Base-by-base conservation (phyloP, 2,888 invertebrate species). In the Taphrorychus bicolor region DNA sequence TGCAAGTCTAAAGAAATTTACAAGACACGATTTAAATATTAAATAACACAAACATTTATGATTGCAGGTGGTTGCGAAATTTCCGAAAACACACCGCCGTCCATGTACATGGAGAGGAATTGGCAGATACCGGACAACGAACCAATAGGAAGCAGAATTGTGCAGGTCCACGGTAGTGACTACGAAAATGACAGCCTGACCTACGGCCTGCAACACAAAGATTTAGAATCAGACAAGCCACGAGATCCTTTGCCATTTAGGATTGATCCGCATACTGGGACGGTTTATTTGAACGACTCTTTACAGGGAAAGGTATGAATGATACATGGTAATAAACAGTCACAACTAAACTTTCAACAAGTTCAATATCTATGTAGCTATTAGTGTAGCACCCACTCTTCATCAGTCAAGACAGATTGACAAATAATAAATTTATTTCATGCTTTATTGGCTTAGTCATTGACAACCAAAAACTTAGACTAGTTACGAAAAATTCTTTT, bases 251-350 rank as follows among this genome's bases (percentile, higher is more conserved):
- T 91, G 18, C 94, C 94, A 0, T 95, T 95, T 79, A 82, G 85
- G 49, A 94, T 95, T 69, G 88, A 95, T 80, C 86, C 88, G 40
- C 82, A 83, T 2, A 91, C 90, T 0, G 95, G 95, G 23, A 88
- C 88, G 3, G 91, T 95, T 58, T 90, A 88, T 75, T 86, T 94
- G 54, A 94, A 93, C 76, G 90, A 93, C 77, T 90, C 92, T 0
- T 84, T 95, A 24, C 81, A 82, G 75, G 91, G 91, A 78, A 87
- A 90, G 85, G 94, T 94, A 84, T 87, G 86, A 82, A 45, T 14
- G 7, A 14, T 14, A 45, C 5, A 16, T 45, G 45, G 7, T 45
- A 5, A 14, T 1, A 45, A 45, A 14, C 14, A 2, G 1, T 7
- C 4, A 16, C 1, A 14, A 7, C 7, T 45, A 45, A n/a, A n/a